Conservation (phyloP, 2,888 invertebrate species). For the Harpagoxenus sublaevis region DNA sequence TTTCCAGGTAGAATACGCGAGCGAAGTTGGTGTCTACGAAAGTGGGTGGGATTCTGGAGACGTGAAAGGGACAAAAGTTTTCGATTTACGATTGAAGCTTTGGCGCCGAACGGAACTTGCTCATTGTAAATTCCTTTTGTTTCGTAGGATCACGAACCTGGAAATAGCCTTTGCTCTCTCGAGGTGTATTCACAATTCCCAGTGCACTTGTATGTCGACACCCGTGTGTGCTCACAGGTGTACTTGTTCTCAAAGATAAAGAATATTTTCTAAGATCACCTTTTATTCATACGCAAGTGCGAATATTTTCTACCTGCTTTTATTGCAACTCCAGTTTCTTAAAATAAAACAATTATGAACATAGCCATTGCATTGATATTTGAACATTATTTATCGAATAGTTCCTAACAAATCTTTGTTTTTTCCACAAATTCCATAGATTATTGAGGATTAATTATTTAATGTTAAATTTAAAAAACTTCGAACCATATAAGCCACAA, state of each 20-base stretch:
- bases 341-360: neutral
- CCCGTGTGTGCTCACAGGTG: conserved; percentile 4
- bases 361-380: neutral
- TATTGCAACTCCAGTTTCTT: neutral
- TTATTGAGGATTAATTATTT: conserved; percentile 5
- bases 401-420: neutral
- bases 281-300: neutral
- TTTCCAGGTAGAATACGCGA: neutral
- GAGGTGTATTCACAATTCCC: conserved; percentile 41
- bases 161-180: conserved; percentile 43
- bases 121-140: conserved; percentile 55
- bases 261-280: neutral
- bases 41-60: neutral
- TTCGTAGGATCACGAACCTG: conserved; percentile 25
- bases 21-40: conserved; percentile 27
- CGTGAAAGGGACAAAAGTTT: conserved; percentile 41
- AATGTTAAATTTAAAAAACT: conserved; percentile 8
- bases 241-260: conserved; percentile 26
- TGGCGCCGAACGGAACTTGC: conserved; percentile 42
- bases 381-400: neutral
- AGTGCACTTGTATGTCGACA: conserved; percentile 11
- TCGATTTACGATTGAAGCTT: conserved; percentile 55
- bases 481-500: neutral
- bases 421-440: neutral
- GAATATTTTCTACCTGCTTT: neutral